Base-by-base conservation (phyloP, 2,888 invertebrate genomes). In the Lasioglossum oenotherae region DNA sequence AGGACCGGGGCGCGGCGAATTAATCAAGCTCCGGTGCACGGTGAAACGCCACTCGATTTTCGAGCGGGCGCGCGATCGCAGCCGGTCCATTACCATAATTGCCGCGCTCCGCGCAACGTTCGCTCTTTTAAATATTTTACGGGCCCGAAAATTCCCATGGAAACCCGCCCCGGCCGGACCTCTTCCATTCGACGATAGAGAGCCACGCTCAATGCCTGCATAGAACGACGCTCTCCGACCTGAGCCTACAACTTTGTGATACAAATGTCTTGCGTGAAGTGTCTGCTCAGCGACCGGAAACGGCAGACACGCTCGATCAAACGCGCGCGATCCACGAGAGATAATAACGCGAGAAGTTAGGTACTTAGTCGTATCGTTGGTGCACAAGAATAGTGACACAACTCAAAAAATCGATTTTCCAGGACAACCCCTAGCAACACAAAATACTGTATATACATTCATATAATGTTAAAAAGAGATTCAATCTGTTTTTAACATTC, bases 51-150 rank as follows among this genome's bases (percentile, higher is more conserved):
- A 73, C 80, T 60, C 78, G 82, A 82, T 82, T 73, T 46, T 86
- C 76, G 53, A 72, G 81, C 80, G 75, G 38, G 6, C 44, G 46
- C 53, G 53, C 53, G 57, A 76, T 86, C 80, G 76, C 74, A 69
- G 57, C 74, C 60, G 67, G 78, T 87, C 88, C 88, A 88, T 88
- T 88, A 88, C 60, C 84, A 84, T 84, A 78, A 84, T 85, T 85
- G 75, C 74, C 49, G 64, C 46, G n/a, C 57, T 64, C 60, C 23
- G 69, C 73, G 73, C 53, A 46, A 81, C 80, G 69, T 38, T 73
- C 60, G n/a, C 69, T 80, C 57, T 71, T 83, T 71, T 78, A 78
- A 74, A 84, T 57, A 60, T 77, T 67, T 53, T 69, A 3, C 67
- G 38, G 57, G 12, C 44, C 73, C 44, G 41, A 41, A 44, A 41